These are phyloP conservation scores for Drosophila pectinifera DNA, from an alignment of 1,140 invertebrate genomes.

Conservation along the genomic window DNA sequence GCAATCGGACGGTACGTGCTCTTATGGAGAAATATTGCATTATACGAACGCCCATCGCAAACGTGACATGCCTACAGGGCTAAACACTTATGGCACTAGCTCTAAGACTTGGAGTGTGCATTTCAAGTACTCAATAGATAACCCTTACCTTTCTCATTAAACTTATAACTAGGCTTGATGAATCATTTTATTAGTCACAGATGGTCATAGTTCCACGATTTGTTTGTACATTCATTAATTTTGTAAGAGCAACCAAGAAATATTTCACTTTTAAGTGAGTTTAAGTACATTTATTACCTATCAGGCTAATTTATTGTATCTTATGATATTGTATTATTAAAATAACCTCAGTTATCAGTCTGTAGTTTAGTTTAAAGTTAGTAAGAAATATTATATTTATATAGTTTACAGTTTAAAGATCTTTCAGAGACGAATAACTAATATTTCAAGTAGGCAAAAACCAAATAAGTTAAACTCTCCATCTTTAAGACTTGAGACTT, in stretches of 20 bases:
- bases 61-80: constrained; percentile 39
- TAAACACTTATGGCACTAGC: not conserved
- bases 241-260: not conserved
- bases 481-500: too few relatives aligned
- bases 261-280: too few relatives aligned
- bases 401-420: not conserved
- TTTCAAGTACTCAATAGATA: not conserved
- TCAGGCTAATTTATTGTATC: too few relatives aligned
- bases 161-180: not conserved
- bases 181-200: not conserved
- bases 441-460: not conserved
- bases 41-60: constrained; percentile 53
- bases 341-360: too few relatives aligned
- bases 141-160: not conserved
- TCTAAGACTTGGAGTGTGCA: not conserved
- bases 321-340: too few relatives aligned
- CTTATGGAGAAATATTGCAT: constrained; percentile 60
- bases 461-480: too few relatives aligned
- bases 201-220: not conserved
- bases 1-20: constrained; percentile 63
- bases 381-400: not conserved
- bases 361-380: not conserved
- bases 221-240: not conserved
- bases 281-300: too few relatives aligned
- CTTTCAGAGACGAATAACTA: not conserved